Base-by-base conservation (phyloP, 23 tunicate genomes). In the Phallusia fumigata region DNA sequence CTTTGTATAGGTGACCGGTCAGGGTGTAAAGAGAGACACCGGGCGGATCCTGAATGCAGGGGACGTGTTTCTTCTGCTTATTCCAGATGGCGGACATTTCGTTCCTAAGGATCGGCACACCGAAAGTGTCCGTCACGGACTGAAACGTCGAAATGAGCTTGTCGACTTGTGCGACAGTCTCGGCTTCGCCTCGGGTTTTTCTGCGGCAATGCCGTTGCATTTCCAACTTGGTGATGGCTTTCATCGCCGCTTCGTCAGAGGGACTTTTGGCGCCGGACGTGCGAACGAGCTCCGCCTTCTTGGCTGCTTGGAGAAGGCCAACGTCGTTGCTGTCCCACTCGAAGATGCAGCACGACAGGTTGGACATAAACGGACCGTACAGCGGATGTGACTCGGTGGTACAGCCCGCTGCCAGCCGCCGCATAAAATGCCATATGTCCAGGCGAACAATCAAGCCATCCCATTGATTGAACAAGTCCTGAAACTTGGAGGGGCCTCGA, bases 391-490 rank as follows among this genome's bases (percentile, higher is more conserved):
- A 11, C 0, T 86, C 89, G 5, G 84, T 80, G 28, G 79, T 80
- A 33, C 89, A 86, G n/a, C n/a, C n/a, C n/a, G n/a, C n/a, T n/a
- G n/a, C n/a, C n/a, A n/a, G 24, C 0, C 89, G 79, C 22, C 89
- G 52, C 84, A 86, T 86, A 51, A 80, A 86, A 1, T 86, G 89
- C 83, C 83, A 65, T 0, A 78, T 35, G 36, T 80, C 84, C 0
- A 80, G 73, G 32, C 81, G 81, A 2, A 77, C 58, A 5, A 21
- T 13, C 3, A 45, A 1, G 21, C 22, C 44, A 19, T 22, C 30
- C 81, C 81, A 77, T 19, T 28, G n/a, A 6, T 22, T 18, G 35
- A 77, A 77, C 44, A 77, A 22, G 21, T 36, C 28, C 31, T 36
- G 28, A 12, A 0, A 19, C 19, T 40, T 74, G 12, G 35, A 19